These are phyloP conservation scores for Tetrax tetrax DNA, from an alignment of 2,113 vertebrate species.

Conservation along the genomic window DNA sequence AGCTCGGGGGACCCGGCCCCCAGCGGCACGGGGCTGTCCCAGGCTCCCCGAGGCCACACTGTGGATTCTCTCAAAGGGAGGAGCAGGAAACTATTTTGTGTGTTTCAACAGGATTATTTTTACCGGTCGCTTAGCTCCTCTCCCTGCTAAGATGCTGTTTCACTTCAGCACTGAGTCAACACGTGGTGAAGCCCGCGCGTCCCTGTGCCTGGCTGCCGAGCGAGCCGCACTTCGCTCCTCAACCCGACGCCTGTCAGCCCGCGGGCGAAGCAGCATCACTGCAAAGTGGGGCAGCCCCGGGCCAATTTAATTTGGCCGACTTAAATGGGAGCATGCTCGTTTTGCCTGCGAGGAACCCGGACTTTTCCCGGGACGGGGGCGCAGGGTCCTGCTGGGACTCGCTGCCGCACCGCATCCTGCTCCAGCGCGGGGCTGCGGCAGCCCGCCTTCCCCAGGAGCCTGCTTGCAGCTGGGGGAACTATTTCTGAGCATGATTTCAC, in stretches of 20 bases:
- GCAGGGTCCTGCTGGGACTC: not conserved
- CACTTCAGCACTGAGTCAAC: not conserved
- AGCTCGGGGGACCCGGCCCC: not conserved
- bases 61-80: not conserved
- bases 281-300: constrained; percentile 33
- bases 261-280: not conserved
- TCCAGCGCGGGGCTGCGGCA: not conserved
- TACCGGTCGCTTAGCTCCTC: not conserved
- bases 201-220: not conserved
- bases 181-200: rapidly evolving
- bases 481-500: not conserved
- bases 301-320: not conserved
- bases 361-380: not conserved
- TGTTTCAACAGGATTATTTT: not conserved
- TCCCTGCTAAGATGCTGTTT: not conserved
- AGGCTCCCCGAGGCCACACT: rapidly evolving
- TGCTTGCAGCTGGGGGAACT: not conserved
- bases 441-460: not conserved
- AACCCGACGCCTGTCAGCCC: not conserved
- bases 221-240: not conserved
- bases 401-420: not conserved
- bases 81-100: not conserved
- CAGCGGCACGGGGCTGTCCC: not conserved
- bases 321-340: not conserved
- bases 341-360: not conserved